These are phyloP conservation scores for Ophion ellenae DNA, from an alignment of 2,888 invertebrate genomes.

Conservation along the genomic window DNA sequence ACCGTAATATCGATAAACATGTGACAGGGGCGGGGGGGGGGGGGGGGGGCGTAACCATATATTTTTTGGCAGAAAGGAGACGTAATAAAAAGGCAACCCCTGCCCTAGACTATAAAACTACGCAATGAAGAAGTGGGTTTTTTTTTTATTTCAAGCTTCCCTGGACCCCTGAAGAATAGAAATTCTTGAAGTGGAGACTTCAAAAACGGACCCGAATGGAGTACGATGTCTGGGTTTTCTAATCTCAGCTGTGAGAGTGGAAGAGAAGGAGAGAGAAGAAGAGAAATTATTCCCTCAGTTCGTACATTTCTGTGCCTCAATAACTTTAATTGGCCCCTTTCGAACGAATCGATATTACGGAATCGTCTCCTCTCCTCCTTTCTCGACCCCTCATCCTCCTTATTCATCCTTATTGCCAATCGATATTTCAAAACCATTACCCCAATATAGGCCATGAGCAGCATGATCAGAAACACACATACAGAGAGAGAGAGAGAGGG, in stretches of 20 bases:
- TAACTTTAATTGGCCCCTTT: conserved; percentile 59
- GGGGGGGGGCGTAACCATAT: no score
- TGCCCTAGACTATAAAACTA: no score
- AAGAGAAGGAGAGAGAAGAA: conserved; percentile 2
- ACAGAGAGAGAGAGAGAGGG: neutral
- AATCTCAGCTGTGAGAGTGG: conserved; percentile 37
- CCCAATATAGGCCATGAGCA: conserved; percentile 35
- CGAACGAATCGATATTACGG: conserved; percentile 44
- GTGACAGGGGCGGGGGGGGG: no score
- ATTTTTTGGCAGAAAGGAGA: no score
- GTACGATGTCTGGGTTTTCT: conserved; percentile 46
- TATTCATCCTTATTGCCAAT: conserved; percentile 56
- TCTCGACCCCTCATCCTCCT: conserved; percentile 21
- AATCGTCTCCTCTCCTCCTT: conserved; percentile 7
- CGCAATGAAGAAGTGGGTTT: no score
- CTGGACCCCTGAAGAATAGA: no score
- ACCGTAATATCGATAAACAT: no score
- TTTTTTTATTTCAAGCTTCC: no score
- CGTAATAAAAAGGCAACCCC: no score
- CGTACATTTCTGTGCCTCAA: conserved; percentile 47
- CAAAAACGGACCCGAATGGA: neutral
- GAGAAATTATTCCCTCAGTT: conserved; percentile 46
- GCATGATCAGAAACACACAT: neutral
- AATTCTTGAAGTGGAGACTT: neutral
- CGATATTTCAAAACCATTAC: conserved; percentile 50